Base-by-base conservation (phyloP, 37 sponge, comb jelly and placozoan genomes). In the Bolinopsis microptera region DNA sequence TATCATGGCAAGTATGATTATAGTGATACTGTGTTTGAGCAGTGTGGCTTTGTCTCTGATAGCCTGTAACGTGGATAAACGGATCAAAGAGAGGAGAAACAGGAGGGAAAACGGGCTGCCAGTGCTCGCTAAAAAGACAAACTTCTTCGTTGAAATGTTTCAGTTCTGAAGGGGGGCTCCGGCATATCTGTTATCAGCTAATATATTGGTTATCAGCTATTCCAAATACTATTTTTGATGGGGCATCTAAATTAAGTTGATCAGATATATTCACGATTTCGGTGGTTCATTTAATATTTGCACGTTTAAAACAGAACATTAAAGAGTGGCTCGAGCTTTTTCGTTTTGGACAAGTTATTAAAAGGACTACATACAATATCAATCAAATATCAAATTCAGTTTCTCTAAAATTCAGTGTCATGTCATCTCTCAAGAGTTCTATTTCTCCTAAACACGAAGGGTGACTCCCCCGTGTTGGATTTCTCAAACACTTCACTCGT, bases 131-230 rank as follows among this genome's bases (percentile, higher is more conserved):
- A 48, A 35, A 8, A 77, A 27, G 18, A 28, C 80, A 21, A 77
- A 34, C 80, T 77, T 77, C 36, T 77, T 77, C 2, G 80, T 32
- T 16, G 80, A 77, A 18, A 32, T 77, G 36, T 77, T 77, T 35
- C 74, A 70, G 5, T 48, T 48, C 13, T 48, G 13, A 48, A 13
- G 61, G 13, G 61, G 61, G n/a, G n/a, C n/a, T n/a, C n/a, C n/a
- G n/a, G n/a, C n/a, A n/a, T n/a, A n/a, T n/a, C n/a, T n/a, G n/a
- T n/a, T n/a, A n/a, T n/a, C n/a, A n/a, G n/a, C n/a, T n/a, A n/a
- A n/a, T n/a, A n/a, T n/a, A n/a, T n/a, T n/a, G n/a, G n/a, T n/a
- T n/a, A n/a, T n/a, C n/a, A n/a, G n/a, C n/a, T n/a, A n/a, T n/a
- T n/a, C n/a, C n/a, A n/a, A n/a, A n/a, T n/a, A n/a, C n/a, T n/a